Conservation (phyloP, 1,140 invertebrate genomes). For the Pseudomyrmex flavicornis region DNA sequence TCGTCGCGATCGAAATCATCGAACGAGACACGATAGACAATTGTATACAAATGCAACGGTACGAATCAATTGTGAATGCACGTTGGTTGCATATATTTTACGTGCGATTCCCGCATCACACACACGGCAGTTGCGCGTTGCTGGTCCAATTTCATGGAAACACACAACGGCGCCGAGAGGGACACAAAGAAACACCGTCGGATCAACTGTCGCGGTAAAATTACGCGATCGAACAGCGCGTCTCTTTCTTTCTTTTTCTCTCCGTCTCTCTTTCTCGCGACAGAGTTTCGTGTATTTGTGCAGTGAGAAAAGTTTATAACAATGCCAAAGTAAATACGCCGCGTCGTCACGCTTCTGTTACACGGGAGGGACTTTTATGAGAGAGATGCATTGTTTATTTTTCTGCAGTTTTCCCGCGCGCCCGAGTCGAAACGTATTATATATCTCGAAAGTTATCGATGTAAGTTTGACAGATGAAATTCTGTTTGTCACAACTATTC, state of each 20-base stretch:
- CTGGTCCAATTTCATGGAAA: background rate
- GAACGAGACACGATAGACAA: background rate
- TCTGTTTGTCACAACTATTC: background rate
- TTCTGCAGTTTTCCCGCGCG: background rate
- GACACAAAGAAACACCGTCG: background rate
- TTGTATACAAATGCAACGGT: too few species aligned
- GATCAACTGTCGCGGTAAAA: background rate
- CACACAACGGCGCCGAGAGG: background rate
- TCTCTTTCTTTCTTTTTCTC: too few species aligned
- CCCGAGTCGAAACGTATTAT: background rate
- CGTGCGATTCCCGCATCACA: too few species aligned
- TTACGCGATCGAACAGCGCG: slow-evolving; percentile 7
- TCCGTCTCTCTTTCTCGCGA: too few species aligned
- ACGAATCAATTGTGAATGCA: too few species aligned
- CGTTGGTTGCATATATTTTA: too few species aligned
- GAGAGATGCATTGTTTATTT: slow-evolving; percentile 1
- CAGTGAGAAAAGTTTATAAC: too few species aligned
- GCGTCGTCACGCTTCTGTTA: too few species aligned
- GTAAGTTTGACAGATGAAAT: slow-evolving; percentile 3
- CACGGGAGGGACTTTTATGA: background rate
- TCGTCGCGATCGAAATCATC: slow-evolving; percentile 11
- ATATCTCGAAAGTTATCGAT: background rate
- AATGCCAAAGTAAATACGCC: too few species aligned
- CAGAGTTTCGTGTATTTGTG: too few species aligned
- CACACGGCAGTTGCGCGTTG: background rate